Conservation (phyloP, 2,888 invertebrate species). For the Cantharis lateralis region DNA sequence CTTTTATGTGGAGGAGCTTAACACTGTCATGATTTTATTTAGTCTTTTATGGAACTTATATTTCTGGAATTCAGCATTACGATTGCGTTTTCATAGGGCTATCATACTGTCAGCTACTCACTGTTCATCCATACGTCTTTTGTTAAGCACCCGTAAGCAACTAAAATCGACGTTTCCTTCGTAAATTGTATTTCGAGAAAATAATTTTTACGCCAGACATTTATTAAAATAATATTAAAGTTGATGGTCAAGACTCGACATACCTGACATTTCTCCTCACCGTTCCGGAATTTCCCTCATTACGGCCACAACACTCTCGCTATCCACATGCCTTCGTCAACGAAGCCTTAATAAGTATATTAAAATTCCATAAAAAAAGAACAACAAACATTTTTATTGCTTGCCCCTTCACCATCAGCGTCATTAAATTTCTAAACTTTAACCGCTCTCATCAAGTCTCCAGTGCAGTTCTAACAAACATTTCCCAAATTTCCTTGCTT, state of each 20-base stretch:
- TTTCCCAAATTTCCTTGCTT: neutral
- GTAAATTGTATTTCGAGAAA: neutral
- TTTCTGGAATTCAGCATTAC: conserved; percentile 26
- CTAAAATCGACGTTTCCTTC: neutral
- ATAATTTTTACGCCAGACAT: neutral
- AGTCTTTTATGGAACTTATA: conserved; percentile 23
- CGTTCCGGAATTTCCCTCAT: neutral
- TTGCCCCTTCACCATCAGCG: neutral
- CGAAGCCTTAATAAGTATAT: neutral
- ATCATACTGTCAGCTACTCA: conserved; percentile 31
- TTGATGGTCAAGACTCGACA: neutral
- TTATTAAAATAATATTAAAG: neutral
- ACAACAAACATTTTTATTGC: neutral
- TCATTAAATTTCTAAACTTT: neutral
- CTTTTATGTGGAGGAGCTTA: conserved; percentile 5
- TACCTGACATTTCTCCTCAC: neutral
- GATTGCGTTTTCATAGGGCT: conserved; percentile 34
- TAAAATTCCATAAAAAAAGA: neutral
- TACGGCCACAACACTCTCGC: neutral
- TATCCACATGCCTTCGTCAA: neutral
- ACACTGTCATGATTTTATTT: conserved; percentile 30
- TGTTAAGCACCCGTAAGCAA: conserved; percentile 12
- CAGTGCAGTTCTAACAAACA: neutral
- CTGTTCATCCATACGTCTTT: conserved; percentile 28
- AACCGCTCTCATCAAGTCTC: neutral